These are phyloP conservation scores for Synchiropus splendidus DNA, from an alignment of 2,113 vertebrate species.

Conservation along the genomic window DNA sequence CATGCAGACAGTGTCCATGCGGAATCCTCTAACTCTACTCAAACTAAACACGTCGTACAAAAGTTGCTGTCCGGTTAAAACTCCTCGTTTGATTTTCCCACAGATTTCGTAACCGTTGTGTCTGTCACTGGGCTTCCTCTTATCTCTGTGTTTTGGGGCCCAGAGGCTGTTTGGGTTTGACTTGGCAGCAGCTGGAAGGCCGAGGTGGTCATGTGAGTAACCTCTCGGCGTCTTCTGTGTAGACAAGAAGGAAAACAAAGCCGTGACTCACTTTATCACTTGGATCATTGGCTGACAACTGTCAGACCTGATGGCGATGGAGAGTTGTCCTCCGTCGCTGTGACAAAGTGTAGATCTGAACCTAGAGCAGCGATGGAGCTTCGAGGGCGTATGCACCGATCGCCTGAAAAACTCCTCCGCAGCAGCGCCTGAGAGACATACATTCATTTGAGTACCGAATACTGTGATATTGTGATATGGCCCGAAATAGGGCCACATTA, in stretches of 20 bases:
- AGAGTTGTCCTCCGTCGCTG: slow-evolving; percentile 50
- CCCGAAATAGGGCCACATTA: too few relatives aligned
- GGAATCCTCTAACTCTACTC: slow-evolving; percentile 15
- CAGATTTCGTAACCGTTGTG: slow-evolving; percentile 6
- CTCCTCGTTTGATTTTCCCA: slow-evolving; percentile 8
- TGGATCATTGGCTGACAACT: background rate
- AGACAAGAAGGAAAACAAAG: slow-evolving; percentile 17
- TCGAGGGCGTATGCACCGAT: slow-evolving; percentile 71
- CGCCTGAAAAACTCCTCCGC: slow-evolving; percentile 77
- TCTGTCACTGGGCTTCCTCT: slow-evolving; percentile 7
- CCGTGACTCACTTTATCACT: background rate
- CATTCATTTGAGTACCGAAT: too few relatives aligned
- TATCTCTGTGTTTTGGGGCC: slow-evolving; percentile 21
- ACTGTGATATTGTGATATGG: too few relatives aligned
- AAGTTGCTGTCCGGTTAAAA: slow-evolving; percentile 2
- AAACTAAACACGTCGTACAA: slow-evolving; percentile 1
- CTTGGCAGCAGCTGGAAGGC: slow-evolving; percentile 15
- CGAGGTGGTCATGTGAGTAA: slow-evolving; percentile 58
- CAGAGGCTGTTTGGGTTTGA: slow-evolving; percentile 26
- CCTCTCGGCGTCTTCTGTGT: slow-evolving; percentile 58
- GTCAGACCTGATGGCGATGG: slow-evolving; percentile 60
- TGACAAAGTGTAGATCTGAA: slow-evolving; percentile 60
- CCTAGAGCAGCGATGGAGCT: slow-evolving; percentile 70
- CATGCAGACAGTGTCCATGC: slow-evolving; percentile 62
- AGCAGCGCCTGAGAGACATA: slow-evolving; percentile 69